Evolutionary conservation across 2,113 vertebrate species (phyloP).

Genomic region (Carettochelys insculpta): DNA sequence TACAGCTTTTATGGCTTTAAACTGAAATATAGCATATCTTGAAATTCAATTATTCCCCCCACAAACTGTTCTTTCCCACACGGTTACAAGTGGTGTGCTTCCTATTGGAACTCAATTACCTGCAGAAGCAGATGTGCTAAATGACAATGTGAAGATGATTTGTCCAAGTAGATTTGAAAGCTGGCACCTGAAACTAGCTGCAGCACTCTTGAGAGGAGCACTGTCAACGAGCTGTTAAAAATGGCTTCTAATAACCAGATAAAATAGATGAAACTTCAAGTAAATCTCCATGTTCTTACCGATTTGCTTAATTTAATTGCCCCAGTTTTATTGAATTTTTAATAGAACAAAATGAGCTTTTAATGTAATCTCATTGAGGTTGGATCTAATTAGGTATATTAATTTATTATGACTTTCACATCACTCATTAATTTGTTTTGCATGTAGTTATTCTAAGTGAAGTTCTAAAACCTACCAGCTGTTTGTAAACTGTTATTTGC

Average conservation of each 20-base stretch:
- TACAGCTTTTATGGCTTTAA: slow-evolving; percentile 25
- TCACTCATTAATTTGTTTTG: slow-evolving; percentile 69
- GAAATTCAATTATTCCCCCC: background rate
- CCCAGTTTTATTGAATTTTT: slow-evolving; percentile 76
- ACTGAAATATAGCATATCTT: slow-evolving; percentile 6
- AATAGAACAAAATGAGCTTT: slow-evolving; percentile 79
- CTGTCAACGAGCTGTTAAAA: slow-evolving; percentile 75
- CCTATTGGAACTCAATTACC: slow-evolving; percentile 54
- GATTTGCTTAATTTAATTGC: slow-evolving; percentile 74
- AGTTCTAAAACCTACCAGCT: slow-evolving; percentile 43
- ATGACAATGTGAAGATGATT: slow-evolving; percentile 38
- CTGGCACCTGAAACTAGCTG: slow-evolving; percentile 52
- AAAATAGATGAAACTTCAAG: slow-evolving; percentile 65
- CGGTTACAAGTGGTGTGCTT: slow-evolving; percentile 39
- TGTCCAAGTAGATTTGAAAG: slow-evolving; percentile 35
- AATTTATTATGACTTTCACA: slow-evolving; percentile 73
- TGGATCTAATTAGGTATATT: slow-evolving; percentile 71
- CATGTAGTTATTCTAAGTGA: slow-evolving; percentile 43
- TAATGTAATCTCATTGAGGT: slow-evolving; percentile 75
- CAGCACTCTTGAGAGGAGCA: slow-evolving; percentile 23
- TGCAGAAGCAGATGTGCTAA: slow-evolving; percentile 62
- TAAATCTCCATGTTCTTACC: slow-evolving; percentile 67
- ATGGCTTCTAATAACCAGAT: slow-evolving; percentile 59
- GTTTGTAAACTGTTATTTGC: slow-evolving; percentile 8
- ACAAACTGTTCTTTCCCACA: background rate